Conservation (phyloP, 2,888 invertebrate species). For the Lasioglossum malachurum region DNA sequence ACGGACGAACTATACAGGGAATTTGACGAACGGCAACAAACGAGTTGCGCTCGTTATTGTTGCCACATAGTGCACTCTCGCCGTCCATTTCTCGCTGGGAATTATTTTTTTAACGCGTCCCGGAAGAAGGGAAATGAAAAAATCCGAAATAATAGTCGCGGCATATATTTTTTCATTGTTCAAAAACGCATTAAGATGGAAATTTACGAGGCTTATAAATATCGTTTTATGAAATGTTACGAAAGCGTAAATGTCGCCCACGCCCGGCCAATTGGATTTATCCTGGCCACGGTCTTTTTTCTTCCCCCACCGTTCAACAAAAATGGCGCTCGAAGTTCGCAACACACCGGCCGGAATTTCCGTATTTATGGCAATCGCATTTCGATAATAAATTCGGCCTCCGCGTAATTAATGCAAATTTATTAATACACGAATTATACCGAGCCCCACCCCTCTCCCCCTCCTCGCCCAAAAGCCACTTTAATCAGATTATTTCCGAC, state of each 20-base stretch:
- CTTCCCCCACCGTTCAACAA: neutral
- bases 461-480: constrained; percentile 1
- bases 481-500: constrained; percentile 39
- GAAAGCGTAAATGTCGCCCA: constrained; percentile 10
- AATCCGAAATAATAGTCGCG: constrained; percentile 5
- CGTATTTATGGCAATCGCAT: constrained; percentile 14
- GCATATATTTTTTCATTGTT: constrained; percentile 6
- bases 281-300: neutral
- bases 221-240: constrained; percentile 8
- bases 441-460: neutral
- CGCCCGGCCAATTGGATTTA: constrained; percentile 15
- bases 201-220: constrained; percentile 13
- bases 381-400: constrained; percentile 17
- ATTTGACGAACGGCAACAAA: neutral
- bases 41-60: neutral
- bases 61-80: too few relatives aligned
- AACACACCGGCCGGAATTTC: neutral
- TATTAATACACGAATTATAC: constrained; percentile 50
- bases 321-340: neutral
- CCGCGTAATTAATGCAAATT: constrained; percentile 48
- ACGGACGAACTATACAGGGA: too few relatives aligned
- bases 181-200: constrained; percentile 18
- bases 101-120: neutral
- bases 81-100: neutral
- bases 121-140: neutral